A percentile compares a stretch with the other conserved stretches of the same genome.
Evolutionary conservation across 1,140 invertebrate species (phyloP).

Genomic region (Zaprionus capensis): DNA sequence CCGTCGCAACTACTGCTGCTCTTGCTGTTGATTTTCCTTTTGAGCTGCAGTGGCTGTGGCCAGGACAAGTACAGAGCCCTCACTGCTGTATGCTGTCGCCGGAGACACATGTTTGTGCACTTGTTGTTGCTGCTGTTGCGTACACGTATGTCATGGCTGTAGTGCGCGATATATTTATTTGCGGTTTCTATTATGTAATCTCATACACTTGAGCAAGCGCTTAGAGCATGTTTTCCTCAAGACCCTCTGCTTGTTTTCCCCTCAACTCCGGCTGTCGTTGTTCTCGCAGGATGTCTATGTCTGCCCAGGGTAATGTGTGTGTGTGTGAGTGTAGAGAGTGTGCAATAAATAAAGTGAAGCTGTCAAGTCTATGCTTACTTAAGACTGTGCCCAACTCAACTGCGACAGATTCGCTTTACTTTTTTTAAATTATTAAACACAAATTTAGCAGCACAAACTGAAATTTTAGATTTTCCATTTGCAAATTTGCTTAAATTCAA

Average conservation of each 20-base stretch:
- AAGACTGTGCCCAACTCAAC: conserved; percentile 9
- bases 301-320: not conserved
- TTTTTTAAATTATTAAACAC: conserved; percentile 41
- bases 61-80: conserved; percentile 16
- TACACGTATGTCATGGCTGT: conserved; percentile 39
- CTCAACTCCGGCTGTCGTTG: conserved; percentile 2
- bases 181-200: conserved; percentile 68
- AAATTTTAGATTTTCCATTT: not conserved
- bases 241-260: conserved; percentile 2
- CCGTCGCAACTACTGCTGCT: not conserved
- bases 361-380: conserved; percentile 50
- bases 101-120: conserved; percentile 60
- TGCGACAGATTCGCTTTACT: conserved; percentile 11
- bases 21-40: conserved; percentile 24
- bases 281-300: conserved; percentile 23
- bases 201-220: conserved; percentile 47
- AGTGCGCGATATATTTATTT: conserved; percentile 69
- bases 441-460: not conserved
- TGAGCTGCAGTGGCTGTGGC: conserved; percentile 25
- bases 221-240: conserved; percentile 35
- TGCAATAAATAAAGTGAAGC: conserved; percentile 61
- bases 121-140: conserved; percentile 30
- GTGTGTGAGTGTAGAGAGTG: conserved; percentile 3
- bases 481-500: not conserved
- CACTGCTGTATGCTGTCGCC: conserved; percentile 19